phyloP scores from a whole-genome alignment of 2,888 invertebrate genomes.

The Dione vanillae region DNA sequence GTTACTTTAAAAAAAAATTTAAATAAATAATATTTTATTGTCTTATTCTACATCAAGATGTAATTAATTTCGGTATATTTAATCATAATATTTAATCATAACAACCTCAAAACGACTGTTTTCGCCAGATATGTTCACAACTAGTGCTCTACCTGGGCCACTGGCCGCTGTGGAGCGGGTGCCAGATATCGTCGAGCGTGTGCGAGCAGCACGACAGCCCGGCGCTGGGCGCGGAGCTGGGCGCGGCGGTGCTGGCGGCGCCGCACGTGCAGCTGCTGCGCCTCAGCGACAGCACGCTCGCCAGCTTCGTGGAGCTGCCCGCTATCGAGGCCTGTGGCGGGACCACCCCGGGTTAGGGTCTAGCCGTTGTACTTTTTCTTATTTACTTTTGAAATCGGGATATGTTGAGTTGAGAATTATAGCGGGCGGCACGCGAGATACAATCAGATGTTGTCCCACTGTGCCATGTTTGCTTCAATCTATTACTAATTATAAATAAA shows the following conservation, averaged over 20 bases:
- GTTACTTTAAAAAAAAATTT: too few relatives aligned
- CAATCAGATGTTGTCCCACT: too few relatives aligned
- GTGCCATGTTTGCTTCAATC: too few relatives aligned
- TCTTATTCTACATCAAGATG: too few relatives aligned
- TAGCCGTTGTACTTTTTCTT: slow-evolving; percentile 26
- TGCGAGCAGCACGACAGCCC: slow-evolving; percentile 96
- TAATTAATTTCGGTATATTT: too few relatives aligned
- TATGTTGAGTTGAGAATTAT: too few relatives aligned
- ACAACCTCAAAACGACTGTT: not conserved
- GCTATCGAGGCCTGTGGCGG: slow-evolving; percentile 88
- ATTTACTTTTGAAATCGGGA: too few relatives aligned
- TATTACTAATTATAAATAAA: too few relatives aligned
- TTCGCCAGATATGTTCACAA: slow-evolving; percentile 89
- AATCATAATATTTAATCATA: too few relatives aligned
- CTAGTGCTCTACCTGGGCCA: slow-evolving; percentile 96
- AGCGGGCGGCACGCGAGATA: too few relatives aligned
- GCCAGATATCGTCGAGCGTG: slow-evolving; percentile 94
- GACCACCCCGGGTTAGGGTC: slow-evolving; percentile 62
- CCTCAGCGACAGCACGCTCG: slow-evolving; percentile 91
- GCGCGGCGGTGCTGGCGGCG: slow-evolving; percentile 91
- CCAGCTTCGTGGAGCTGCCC: slow-evolving; percentile 95
- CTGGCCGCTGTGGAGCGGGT: slow-evolving; percentile 96
- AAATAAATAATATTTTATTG: too few relatives aligned
- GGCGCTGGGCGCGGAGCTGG: slow-evolving; percentile 88
- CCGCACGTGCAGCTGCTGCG: slow-evolving; percentile 94